These are phyloP conservation scores for Chelidonichthys spinosus DNA, from an alignment of 2,797 vertebrate species.

Conservation along the genomic window DNA sequence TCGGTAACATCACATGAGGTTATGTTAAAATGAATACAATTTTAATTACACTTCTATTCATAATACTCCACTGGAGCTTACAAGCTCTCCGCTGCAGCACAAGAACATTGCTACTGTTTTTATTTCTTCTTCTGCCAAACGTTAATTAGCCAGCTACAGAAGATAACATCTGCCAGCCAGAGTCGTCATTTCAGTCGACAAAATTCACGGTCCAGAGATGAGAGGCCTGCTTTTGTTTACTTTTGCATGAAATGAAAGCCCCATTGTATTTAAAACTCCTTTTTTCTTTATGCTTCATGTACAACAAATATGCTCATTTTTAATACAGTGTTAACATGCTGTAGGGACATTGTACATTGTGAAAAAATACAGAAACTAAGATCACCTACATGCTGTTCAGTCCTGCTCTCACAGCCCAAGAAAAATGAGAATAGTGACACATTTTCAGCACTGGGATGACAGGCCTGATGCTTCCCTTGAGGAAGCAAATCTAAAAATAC, in stretches of 20 bases:
- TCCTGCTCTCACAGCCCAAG: slow-evolving; percentile 34
- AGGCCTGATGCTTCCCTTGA: slow-evolving; percentile 38
- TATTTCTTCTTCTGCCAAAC: background rate
- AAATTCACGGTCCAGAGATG: background rate
- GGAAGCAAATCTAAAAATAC: slow-evolving; percentile 54
- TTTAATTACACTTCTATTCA: background rate
- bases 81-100: background rate
- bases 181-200: background rate
- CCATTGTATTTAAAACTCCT: background rate
- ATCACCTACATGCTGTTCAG: slow-evolving; percentile 37
- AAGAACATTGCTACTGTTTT: background rate
- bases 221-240: background rate
- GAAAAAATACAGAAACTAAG: slow-evolving; percentile 27
- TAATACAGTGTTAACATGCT: background rate
- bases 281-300: background rate
- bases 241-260: background rate
- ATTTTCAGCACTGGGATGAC: slow-evolving; percentile 47
- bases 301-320: slow-evolving; percentile 18
- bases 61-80: background rate
- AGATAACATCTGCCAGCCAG: background rate
- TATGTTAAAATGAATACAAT: background rate
- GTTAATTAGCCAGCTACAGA: background rate
- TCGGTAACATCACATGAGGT: background rate
- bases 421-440: slow-evolving; percentile 48
- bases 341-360: background rate